Evolutionary conservation across 2,113 vertebrate species (phyloP), one percentile per base, ranked within the genome.

Genomic region (Pampusana beccarii): DNA sequence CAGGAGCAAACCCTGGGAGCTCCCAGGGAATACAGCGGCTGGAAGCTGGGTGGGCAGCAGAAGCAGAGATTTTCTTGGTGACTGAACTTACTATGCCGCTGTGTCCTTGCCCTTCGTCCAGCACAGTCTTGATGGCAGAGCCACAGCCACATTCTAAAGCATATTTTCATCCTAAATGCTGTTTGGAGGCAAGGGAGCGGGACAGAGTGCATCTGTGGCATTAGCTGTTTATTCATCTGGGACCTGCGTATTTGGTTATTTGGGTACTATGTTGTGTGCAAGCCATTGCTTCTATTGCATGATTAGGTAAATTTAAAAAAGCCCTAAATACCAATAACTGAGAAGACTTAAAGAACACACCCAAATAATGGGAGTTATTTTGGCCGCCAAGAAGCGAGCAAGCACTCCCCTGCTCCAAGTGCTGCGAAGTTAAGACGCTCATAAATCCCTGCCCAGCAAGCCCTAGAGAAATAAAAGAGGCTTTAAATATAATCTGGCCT

Each of bases 401-500:
- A 91, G 62, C 60, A 62, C 83, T 89, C 40, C 57, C 40, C 36
- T 61, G 61, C 74, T 78, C 86, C 86, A 54, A 56, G 88, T 80
- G 34, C n/a, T n/a, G n/a, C 12, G 33, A 82, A 95, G 92, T 89
- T 89, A 96, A 95, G 96, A 81, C 50, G 14, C 80, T 93, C 80
- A 54, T 84, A 96, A 96, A 94, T 95, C 91, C 74, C 40, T 80
- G 86, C 78, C 95, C 88, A 86, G 82, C 71, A 80, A 93, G 60
- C 94, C 92, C 95, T 92, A 70, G 91, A 96, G 96, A 97, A 96
- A 96, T 95, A 92, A 97, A 61, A 90, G 91, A 65, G 57, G 91
- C 57, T 96, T 96, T 96, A 86, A 91, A 67, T 82, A 94, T 93
- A 91, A 93, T 69, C 92, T 87, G 48, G 42, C 48, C 83, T 70